Percentiles rank a stretch among this genome's conserved stretches.
These are phyloP conservation scores for Sorex araneus DNA, from an alignment of 2,113 vertebrate genomes.

Conservation along the genomic window DNA sequence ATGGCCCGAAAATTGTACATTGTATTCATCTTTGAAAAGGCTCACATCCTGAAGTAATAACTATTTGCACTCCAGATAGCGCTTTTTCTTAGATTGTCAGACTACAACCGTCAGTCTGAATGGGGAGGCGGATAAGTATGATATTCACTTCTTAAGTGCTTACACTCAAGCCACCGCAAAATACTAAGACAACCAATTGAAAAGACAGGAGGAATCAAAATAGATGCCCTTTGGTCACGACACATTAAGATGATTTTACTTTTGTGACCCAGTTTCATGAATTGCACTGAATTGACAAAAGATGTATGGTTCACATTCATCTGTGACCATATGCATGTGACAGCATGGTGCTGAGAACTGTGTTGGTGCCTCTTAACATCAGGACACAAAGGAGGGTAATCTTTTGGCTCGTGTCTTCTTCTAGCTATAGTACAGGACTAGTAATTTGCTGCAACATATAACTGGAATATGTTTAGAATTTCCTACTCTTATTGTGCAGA, in stretches of 20 bases:
- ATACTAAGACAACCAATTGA: conserved; percentile 1
- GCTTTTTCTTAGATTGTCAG: conserved; percentile 59
- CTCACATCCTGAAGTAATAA: conserved; percentile 25
- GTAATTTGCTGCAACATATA: not conserved
- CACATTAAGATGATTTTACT: not conserved
- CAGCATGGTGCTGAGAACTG: not conserved
- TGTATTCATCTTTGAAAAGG: conserved; percentile 60
- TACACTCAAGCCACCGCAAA: not conserved
- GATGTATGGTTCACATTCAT: not conserved
- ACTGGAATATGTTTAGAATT: not conserved
- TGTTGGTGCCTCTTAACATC: not conserved
- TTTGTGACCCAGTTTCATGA: not conserved
- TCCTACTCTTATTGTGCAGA: not conserved
- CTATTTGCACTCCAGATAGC: not conserved
- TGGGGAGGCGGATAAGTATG: not conserved
- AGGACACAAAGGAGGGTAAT: not conserved
- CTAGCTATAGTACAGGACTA: not conserved
- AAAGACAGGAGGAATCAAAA: conserved; percentile 19
- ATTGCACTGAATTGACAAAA: not conserved
- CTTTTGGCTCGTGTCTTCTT: not conserved
- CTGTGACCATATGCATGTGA: not conserved
- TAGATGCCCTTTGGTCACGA: not conserved
- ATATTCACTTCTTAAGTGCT: conserved; percentile 46
- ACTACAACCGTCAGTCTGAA: conserved; percentile 5
- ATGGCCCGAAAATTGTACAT: conserved; percentile 39